Conservation (phyloP, 2,113 vertebrate species). For the Dicaeum eximium region DNA sequence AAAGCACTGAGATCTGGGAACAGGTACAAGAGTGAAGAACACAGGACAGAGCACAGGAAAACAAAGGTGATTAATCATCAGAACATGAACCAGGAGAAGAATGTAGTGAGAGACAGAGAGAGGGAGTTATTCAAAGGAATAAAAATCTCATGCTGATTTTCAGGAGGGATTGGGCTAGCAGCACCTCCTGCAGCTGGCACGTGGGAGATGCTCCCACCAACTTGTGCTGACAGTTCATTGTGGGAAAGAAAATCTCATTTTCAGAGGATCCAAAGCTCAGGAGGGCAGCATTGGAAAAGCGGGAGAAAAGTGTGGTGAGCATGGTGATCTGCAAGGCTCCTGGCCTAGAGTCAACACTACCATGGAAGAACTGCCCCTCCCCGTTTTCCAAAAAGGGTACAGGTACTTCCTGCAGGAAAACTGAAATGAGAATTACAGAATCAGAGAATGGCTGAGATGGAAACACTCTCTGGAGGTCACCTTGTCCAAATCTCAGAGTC, state of each 20-base stretch:
- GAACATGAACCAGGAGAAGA: background rate
- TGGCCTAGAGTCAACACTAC: background rate
- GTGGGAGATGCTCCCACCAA: background rate
- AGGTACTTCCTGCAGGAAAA: background rate
- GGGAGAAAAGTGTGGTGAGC: background rate
- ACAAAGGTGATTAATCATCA: background rate
- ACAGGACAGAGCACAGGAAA: background rate
- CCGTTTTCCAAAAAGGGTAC: background rate
- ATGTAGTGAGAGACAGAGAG: accelerated
- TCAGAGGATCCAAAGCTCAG: background rate
- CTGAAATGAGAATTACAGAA: background rate
- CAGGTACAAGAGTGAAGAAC: background rate
- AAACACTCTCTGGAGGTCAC: background rate
- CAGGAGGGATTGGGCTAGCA: background rate
- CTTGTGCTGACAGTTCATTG: background rate
- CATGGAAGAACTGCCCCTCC: accelerated
- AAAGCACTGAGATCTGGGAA: background rate
- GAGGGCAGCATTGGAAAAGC: background rate
- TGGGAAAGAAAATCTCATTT: background rate
- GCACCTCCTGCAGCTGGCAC: background rate
- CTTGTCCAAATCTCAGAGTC: background rate
- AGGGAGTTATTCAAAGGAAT: background rate
- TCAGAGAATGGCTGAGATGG: background rate
- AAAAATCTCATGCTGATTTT: background rate
- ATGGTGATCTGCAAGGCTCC: background rate